Evolutionary conservation across 1,140 invertebrate species (phyloP).

Genomic region (Druon quercuslanigerum): DNA sequence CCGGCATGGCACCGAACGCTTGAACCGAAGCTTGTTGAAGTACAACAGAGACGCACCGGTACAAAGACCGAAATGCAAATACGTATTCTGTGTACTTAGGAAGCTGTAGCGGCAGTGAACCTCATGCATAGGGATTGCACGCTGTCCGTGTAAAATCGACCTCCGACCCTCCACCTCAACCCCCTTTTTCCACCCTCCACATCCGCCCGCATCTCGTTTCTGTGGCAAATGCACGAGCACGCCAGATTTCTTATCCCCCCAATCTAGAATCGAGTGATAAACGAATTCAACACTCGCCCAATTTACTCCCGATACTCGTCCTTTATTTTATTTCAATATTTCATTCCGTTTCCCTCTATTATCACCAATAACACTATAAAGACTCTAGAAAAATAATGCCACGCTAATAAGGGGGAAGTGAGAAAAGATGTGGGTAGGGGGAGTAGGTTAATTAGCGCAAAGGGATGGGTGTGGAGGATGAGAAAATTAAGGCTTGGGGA

Average conservation of each 20-base stretch:
- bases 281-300: neutral
- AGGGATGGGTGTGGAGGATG: too few species aligned
- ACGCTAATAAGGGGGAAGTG: too few species aligned
- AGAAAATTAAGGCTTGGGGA: too few species aligned
- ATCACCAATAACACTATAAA: too few species aligned
- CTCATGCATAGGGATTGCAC: slow-evolving; percentile 74
- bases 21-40: slow-evolving; percentile 33
- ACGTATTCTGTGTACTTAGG: slow-evolving; percentile 73
- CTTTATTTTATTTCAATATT: too few species aligned
- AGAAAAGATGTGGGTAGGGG: too few species aligned
- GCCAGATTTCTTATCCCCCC: slow-evolving; percentile 32
- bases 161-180: slow-evolving; percentile 44
- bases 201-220: slow-evolving; percentile 33
- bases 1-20: slow-evolving; percentile 38
- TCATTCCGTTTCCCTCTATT: too few species aligned
- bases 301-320: too few species aligned
- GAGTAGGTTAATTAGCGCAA: too few species aligned
- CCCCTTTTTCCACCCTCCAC: slow-evolving; percentile 24
- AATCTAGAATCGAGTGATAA: slow-evolving; percentile 17
- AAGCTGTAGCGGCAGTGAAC: slow-evolving; percentile 69
- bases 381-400: too few species aligned
- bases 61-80: slow-evolving; percentile 75
- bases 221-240: slow-evolving; percentile 37
- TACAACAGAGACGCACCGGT: slow-evolving; percentile 65
- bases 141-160: slow-evolving; percentile 67